These are phyloP conservation scores for Volucella inflata DNA, from an alignment of 2,888 invertebrate species.

Conservation along the genomic window DNA sequence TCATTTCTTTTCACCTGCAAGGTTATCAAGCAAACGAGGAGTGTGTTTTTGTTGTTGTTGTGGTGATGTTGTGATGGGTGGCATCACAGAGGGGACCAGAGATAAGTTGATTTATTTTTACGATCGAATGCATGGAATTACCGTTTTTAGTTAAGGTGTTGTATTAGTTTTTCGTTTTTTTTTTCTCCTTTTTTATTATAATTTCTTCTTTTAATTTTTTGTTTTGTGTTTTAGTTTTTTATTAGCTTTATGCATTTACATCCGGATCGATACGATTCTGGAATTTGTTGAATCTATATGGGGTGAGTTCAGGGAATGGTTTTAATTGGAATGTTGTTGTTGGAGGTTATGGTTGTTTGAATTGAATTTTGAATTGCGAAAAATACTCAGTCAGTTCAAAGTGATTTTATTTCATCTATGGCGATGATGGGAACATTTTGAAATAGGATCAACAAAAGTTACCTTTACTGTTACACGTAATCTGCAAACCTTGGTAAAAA, in stretches of 20 bases:
- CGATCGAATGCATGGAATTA: slow-evolving; percentile 64
- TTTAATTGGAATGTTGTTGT: slow-evolving; percentile 17
- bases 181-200: slow-evolving; percentile 5
- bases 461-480: too few species aligned
- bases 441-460: too few species aligned
- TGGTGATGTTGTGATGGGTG: slow-evolving; percentile 46
- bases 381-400: background rate
- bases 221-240: slow-evolving; percentile 5
- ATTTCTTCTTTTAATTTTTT: slow-evolving; percentile 11
- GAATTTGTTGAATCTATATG: slow-evolving; percentile 3
- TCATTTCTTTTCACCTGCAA: slow-evolving; percentile 64
- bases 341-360: slow-evolving; percentile 16
- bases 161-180: slow-evolving; percentile 17
- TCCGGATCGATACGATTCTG: slow-evolving; percentile 60
- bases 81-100: slow-evolving; percentile 35
- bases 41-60: slow-evolving; percentile 18
- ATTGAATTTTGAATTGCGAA: background rate
- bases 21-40: slow-evolving; percentile 46
- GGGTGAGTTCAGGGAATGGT: slow-evolving; percentile 3
- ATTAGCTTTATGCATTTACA: slow-evolving; percentile 44
- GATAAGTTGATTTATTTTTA: slow-evolving; percentile 71
- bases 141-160: slow-evolving; percentile 48
- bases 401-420: slow-evolving; percentile 12
- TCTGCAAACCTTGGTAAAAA: too few species aligned
- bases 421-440: too few species aligned